These are phyloP conservation scores for Parapsyche elsis DNA, from an alignment of 1,140 invertebrate genomes.

Conservation along the genomic window DNA sequence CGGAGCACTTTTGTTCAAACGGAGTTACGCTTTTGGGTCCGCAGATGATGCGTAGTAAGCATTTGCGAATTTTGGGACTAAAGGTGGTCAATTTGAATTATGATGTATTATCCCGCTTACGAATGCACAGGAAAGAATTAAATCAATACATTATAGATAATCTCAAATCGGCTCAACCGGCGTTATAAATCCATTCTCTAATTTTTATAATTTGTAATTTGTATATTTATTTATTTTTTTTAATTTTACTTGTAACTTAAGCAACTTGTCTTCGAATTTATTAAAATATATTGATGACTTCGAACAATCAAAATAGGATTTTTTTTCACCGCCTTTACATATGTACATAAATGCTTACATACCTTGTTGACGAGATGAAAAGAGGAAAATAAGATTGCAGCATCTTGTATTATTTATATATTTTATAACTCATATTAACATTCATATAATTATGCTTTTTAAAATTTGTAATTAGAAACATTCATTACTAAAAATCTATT, in stretches of 20 bases:
- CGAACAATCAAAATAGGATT: no score
- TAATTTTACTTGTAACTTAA: no score
- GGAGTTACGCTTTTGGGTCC: conserved; percentile 70
- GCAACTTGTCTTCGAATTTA: background rate
- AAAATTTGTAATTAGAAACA: conserved; percentile 54
- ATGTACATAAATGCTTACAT: no score
- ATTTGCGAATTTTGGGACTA: conserved; percentile 73
- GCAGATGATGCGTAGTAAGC: conserved; percentile 72
- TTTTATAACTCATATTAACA: conserved; percentile 54
- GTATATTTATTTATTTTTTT: no score
- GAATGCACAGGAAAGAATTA: conserved; percentile 60
- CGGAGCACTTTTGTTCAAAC: conserved; percentile 74
- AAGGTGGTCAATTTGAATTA: conserved; percentile 73
- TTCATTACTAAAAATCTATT: conserved; percentile 53
- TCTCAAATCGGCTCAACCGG: conserved; percentile 58
- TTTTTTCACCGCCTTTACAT: no score
- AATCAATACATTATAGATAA: conserved; percentile 63
- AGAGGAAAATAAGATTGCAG: background rate
- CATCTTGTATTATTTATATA: conserved; percentile 48
- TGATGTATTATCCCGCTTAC: conserved; percentile 65
- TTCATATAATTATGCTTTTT: conserved; percentile 51
- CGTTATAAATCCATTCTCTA: conserved; percentile 26
- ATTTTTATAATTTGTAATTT: background rate
- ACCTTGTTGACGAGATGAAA: no score
- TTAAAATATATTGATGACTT: background rate